A percentile compares a stretch with the other conserved stretches of the same genome.
Conservation (phyloP, 2,797 vertebrate species). For the Rhinichthys osculus region DNA sequence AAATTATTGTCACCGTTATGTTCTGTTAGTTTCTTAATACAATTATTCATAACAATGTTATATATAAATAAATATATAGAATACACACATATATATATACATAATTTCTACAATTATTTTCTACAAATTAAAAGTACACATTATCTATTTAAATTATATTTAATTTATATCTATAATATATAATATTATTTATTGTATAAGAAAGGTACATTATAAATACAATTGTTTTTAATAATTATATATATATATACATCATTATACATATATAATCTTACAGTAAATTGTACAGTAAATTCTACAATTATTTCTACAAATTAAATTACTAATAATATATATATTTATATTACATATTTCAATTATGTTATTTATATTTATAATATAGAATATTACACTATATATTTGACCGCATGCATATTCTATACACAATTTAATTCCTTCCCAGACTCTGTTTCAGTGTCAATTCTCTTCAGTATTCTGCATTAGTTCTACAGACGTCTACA, state of each 20-base stretch:
- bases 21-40: too few species aligned
- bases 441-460: not conserved
- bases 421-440: not conserved
- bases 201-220: too few species aligned
- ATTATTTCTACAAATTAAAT: not conserved
- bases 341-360: not conserved
- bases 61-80: too few species aligned
- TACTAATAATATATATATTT: too few species aligned
- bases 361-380: not conserved
- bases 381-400: not conserved
- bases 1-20: too few species aligned
- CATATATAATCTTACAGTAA: not conserved
- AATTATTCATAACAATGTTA: too few species aligned
- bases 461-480: not conserved
- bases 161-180: too few species aligned
- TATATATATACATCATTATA: not conserved
- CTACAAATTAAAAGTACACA: too few species aligned
- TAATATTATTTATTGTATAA: too few species aligned
- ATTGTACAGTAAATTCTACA: not conserved
- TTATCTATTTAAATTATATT: too few species aligned
- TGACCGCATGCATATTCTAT: not conserved
- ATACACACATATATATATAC: too few species aligned
- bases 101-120: too few species aligned
- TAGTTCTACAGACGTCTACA: not conserved
- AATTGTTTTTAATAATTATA: not conserved